A percentile compares a stretch with the other conserved stretches of the same genome.
Evolutionary conservation across 2,797 vertebrate species (phyloP).

Genomic region (Macropus fuliginosus): DNA sequence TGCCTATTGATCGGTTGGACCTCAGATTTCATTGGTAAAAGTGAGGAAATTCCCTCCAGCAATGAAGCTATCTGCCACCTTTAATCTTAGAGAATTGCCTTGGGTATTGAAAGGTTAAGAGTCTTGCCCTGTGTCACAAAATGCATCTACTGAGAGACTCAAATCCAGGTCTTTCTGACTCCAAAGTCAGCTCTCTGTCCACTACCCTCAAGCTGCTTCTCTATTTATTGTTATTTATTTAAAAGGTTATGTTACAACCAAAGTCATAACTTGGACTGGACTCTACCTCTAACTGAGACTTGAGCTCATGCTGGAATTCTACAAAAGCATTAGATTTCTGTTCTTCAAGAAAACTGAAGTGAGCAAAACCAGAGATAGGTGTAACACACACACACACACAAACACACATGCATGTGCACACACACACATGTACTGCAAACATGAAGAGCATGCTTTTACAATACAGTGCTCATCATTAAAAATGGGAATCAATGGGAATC

Average conservation of each 20-base stretch:
- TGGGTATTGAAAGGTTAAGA: not conserved
- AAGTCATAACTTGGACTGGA: not conserved
- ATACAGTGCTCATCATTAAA: conserved; percentile 5
- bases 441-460: conserved; percentile 5
- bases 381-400: not conserved
- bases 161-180: not conserved
- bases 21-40: not conserved
- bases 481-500: conserved; percentile 11
- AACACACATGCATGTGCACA: not conserved
- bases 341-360: conserved; percentile 41
- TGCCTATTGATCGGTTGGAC: not conserved
- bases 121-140: not conserved
- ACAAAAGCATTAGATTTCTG: conserved; percentile 22
- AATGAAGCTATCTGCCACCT: not conserved
- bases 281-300: not conserved
- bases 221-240: not conserved
- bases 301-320: not conserved
- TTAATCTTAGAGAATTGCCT: not conserved
- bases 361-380: conserved; percentile 6
- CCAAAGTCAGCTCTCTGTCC: not conserved
- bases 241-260: not conserved
- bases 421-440: not conserved
- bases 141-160: not conserved
- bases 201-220: not conserved
- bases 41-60: not conserved